Percentiles rank a stretch among this genome's conserved stretches.
phyloP scores from a whole-genome alignment of 2,113 vertebrate genomes.

The Hippolais icterina region DNA sequence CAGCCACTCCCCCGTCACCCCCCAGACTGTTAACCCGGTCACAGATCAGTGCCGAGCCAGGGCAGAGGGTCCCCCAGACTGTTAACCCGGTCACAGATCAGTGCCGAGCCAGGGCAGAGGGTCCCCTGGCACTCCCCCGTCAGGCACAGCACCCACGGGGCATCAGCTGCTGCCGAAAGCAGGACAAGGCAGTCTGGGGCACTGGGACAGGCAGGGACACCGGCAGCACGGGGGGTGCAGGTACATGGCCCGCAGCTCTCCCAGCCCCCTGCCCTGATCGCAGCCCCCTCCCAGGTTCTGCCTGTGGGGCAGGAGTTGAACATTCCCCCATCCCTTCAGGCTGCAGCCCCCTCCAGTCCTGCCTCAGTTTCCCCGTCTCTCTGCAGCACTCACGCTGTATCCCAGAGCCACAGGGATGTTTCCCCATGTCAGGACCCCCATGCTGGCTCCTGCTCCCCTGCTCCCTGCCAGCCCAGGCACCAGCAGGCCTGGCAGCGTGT shows the following conservation, averaged over 20 bases:
- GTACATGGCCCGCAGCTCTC: rapidly evolving
- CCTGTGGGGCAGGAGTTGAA: neutral
- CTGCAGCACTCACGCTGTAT: neutral
- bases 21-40: neutral
- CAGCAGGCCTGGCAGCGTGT: neutral
- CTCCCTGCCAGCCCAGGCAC: neutral
- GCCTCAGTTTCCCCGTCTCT: constrained; percentile 23
- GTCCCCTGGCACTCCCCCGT: neutral
- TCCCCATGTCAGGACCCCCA: rapidly evolving
- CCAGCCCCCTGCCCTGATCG: neutral
- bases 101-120: neutral
- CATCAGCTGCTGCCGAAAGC: neutral
- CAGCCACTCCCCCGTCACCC: rapidly evolving
- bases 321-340: no score
- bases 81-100: neutral
- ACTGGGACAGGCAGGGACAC: neutral
- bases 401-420: rapidly evolving
- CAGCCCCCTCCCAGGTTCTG: neutral
- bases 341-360: neutral
- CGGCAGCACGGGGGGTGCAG: rapidly evolving
- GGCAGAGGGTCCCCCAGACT: neutral
- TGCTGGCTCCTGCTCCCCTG: neutral
- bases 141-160: neutral
- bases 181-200: neutral
- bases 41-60: neutral